phyloP scores from a whole-genome alignment of 2,113 vertebrate genomes.

The Puntigrus tetrazona region DNA sequence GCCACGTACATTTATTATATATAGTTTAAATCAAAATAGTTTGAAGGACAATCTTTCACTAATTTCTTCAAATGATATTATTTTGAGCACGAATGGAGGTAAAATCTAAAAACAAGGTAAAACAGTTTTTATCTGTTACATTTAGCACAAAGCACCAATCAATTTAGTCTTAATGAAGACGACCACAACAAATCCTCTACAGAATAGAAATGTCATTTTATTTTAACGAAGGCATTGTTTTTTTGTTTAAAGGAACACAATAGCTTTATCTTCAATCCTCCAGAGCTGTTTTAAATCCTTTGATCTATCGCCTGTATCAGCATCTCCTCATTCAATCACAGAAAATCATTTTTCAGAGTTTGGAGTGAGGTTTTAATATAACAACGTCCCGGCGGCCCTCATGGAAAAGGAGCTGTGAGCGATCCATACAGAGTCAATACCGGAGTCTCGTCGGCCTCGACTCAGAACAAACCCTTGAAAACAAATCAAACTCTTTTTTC shows the following conservation, averaged over 20 bases:
- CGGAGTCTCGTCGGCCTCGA: not conserved
- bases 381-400: not conserved
- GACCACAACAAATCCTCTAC: not conserved
- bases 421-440: slow-evolving; percentile 10
- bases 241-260: not conserved
- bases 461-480: not conserved
- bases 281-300: not conserved
- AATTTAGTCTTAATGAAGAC: not conserved
- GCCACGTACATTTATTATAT: not conserved
- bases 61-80: not conserved
- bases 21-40: not conserved
- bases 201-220: not conserved
- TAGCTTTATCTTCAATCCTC: not conserved
- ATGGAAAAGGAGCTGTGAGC: not conserved
- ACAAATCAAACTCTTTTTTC: not conserved
- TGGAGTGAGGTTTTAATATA: slow-evolving; percentile 18
- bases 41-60: not conserved
- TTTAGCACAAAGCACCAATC: not conserved
- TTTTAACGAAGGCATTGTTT: not conserved
- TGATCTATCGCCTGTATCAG: not conserved
- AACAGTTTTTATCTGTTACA: not conserved
- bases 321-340: not conserved
- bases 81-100: not conserved
- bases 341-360: not conserved
- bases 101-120: not conserved